Evolutionary conservation across 2,113 vertebrate genomes (phyloP), one percentile per base, ranked within the genome.

Genomic region (Marmota flaviventris): DNA sequence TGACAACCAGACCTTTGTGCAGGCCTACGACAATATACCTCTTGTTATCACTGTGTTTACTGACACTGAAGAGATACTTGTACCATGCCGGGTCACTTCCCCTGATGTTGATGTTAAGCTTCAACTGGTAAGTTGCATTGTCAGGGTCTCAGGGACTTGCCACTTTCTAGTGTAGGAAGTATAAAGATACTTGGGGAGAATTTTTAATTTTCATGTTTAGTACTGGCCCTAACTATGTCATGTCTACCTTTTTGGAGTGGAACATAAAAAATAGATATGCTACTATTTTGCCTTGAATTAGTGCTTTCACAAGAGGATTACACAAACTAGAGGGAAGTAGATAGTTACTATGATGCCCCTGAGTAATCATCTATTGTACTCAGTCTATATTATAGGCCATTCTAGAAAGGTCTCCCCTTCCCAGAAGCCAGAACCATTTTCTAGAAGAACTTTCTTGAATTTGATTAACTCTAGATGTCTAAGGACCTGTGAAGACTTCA

Each of bases 81-180:
- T 99, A 22, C 99, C 99, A 22, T 99, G 99, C 96, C 97, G 99
- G 32, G 99, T 99, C 24, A 99, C 99, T 65, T 99, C 98, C 0
- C 99, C 99, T 73, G 97, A 99, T 37, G 95, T 98, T 96, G 73
- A 5, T 24, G 99, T 99, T 29, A 98, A 89, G 29, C 98, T 99
- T 83, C 94, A 8, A 42, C 96, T 89, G 98, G 99, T 99, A 98
- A 99, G 99, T 73, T 45, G 8, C 39, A 48, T 58, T 32, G 22
- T 72, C n/a, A 37, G 51, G 51, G 34, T 69, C 22, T 58, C 39
- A 72, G 92, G 27, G 22, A 53, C 11, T 76, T 76, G 42, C 61
- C 48, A 45, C 34, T 53, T 53, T 67, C 17, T 77, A 51, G 27
- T 65, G 12, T 42, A 32, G 76, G 72, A 67, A 67, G 85, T 17